Base-by-base conservation (phyloP, 2,113 vertebrate genomes). In the Delphinus delphis region DNA sequence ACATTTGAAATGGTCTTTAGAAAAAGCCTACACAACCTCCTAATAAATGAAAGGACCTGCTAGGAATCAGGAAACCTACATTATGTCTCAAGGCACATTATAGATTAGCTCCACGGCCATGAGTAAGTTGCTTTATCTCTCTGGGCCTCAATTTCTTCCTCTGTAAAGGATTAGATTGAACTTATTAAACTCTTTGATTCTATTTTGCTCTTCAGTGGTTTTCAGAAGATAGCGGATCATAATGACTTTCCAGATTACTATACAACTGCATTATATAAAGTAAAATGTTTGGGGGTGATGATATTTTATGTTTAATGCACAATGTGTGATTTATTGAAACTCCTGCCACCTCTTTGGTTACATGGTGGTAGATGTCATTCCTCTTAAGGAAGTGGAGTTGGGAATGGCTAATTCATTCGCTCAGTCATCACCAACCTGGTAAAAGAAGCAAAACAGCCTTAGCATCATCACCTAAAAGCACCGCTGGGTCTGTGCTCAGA, bases 191-290 rank as follows among this genome's bases (percentile, higher is more conserved):
- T 63, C 70, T 47, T 2, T 41, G 60, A 85, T 88, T 67, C 68
- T 92, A 13, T 89, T 92, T 84, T 77, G 26, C 18, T 83, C 58
- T 82, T 80, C 20, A 63, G 12, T 87, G 38, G 13, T 90, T 90
- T 97, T 97, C 47, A 71, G 81, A 83, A 83, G 31, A 38, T 3
- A 90, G 25, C 44, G 81, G 74, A 79, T 76, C 70, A 88, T n/a
- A 89, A 84, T 76, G 44, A 21, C 81, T 90, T 84, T 90, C 73
- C 26, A 85, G 82, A 73, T 88, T 17, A 62, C 73, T 88, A 12
- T 71, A 55, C 31, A 84, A 68, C 81, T 90, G 12, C 10, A 36
- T 90, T 90, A 21, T 84, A 25, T 63, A 76, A 90, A 89, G 26
- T 83, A 53, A 84, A 87, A 60, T 94, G 60, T 53, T 74, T 92